Evolutionary conservation across 2,888 invertebrate genomes (phyloP), one percentile per base, ranked within the genome.

Genomic region (Panopea generosa): DNA sequence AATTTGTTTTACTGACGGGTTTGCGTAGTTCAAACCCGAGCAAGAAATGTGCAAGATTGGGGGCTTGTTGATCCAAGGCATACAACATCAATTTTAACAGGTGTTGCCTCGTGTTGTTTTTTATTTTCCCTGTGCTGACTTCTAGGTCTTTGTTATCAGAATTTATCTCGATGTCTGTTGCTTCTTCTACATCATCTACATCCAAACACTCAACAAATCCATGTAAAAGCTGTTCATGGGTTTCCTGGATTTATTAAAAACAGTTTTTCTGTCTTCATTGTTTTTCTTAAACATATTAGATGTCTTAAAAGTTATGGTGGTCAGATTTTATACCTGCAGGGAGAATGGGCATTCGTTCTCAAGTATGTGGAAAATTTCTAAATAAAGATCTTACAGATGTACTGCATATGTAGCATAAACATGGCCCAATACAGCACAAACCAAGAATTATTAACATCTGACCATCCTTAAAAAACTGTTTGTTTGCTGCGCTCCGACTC

Each of bases 131-230:
- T 7, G 53, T 59, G 14, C 70, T 63, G 43, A 18, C n/a, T 14
- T 40, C 53, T 40, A 65, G 69, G 45, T 68, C 67, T 2, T 70
- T 56, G 38, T 84, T 77, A 14, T 45, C 22, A 2, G 57, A 16
- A 9, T 63, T 63, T 4, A 43, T 45, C 1, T 4, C 16, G 11
- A 3, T 4, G 2, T 61, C 70, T 2, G 70, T 70, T 24, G 95
- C 95, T 11, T 67, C 66, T 47, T 95, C 95, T 0, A 84, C 62
- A 22, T 91, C 90, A 53, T 92, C 92, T 18, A 83, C 82, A 88
- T 98, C 98, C 62, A 98, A 92, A 89, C 97, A 96, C 87, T 98
- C 97, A 9, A 98, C 97, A 93, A 98, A 98, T 0, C 96, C 96
- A 87, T 96, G 95, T 26, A 96, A 92, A 62, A 98, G 95, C 27